A percentile compares a stretch with the other conserved stretches of the same genome.
Evolutionary conservation across 2,113 vertebrate genomes (phyloP).

Genomic region (Cinclus mexicanus): DNA sequence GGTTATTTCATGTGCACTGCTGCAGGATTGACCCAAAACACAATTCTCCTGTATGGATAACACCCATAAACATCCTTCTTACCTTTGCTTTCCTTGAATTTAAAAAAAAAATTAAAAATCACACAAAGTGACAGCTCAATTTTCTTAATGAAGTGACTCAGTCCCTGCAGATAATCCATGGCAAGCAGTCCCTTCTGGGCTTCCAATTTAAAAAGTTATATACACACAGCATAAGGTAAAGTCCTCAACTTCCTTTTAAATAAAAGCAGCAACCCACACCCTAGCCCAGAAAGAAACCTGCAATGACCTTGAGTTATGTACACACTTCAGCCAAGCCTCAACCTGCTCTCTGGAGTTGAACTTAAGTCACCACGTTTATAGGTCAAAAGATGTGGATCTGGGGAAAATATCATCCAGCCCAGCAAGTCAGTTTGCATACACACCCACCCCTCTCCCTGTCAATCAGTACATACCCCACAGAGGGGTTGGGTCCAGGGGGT

Average conservation of each 20-base stretch:
- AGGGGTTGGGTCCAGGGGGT: fast-evolving
- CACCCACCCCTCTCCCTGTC: neutral
- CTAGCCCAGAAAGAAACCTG: neutral
- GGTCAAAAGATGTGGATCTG: neutral
- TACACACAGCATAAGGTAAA: neutral
- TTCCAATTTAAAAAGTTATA: neutral
- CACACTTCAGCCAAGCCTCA: neutral
- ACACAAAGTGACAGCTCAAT: neutral
- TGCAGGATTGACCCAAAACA: neutral
- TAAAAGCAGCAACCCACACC: neutral
- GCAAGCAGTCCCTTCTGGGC: neutral
- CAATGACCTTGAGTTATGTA: neutral
- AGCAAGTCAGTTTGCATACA: neutral
- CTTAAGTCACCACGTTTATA: neutral
- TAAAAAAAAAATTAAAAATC: too few relatives aligned
- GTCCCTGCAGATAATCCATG: neutral
- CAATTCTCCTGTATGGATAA: neutral
- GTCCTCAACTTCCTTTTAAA: neutral
- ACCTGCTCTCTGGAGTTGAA: neutral
- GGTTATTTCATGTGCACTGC: neutral
- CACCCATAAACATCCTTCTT: neutral
- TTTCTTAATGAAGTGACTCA: neutral
- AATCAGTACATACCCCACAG: neutral
- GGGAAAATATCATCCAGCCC: neutral
- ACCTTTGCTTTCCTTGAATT: neutral